phyloP scores from a whole-genome alignment of 2,888 invertebrate species.

The Agrilus biguttatus region DNA sequence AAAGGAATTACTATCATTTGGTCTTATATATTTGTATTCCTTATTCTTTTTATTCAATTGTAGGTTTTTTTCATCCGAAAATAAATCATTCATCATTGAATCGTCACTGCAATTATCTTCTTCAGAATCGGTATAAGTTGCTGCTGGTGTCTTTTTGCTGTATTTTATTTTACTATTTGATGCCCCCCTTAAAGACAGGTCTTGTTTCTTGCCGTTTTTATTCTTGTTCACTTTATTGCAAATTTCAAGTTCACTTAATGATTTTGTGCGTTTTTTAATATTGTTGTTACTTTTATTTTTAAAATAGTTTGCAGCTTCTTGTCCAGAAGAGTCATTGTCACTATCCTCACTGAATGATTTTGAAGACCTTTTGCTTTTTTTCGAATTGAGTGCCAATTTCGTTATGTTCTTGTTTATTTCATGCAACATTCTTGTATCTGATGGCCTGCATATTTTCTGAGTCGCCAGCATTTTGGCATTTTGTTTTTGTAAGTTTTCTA shows the following conservation, averaged over 20 bases:
- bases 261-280: not conserved
- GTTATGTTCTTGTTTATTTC: conserved; percentile 55
- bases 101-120: not conserved
- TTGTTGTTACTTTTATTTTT: conserved; percentile 5
- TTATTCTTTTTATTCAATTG: conserved; percentile 1
- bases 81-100: not conserved
- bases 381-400: conserved; percentile 19
- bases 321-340: conserved; percentile 10
- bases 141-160: not conserved
- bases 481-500: conserved; percentile 52
- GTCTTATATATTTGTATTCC: conserved; percentile 1
- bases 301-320: conserved; percentile 13
- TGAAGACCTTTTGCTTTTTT: not conserved
- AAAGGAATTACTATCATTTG: conserved; percentile 8
- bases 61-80: not conserved
- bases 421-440: conserved; percentile 61
- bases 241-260: too few species aligned
- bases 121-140: not conserved
- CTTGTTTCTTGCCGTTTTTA: not conserved
- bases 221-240: conserved; percentile 2
- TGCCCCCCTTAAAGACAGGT: not conserved
- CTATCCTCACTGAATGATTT: not conserved
- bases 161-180: conserved; percentile 1
- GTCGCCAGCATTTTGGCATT: conserved; percentile 47
- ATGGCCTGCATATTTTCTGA: conserved; percentile 37